Base-by-base conservation (phyloP, 1,140 invertebrate species). In the Pteromalus puparum region DNA sequence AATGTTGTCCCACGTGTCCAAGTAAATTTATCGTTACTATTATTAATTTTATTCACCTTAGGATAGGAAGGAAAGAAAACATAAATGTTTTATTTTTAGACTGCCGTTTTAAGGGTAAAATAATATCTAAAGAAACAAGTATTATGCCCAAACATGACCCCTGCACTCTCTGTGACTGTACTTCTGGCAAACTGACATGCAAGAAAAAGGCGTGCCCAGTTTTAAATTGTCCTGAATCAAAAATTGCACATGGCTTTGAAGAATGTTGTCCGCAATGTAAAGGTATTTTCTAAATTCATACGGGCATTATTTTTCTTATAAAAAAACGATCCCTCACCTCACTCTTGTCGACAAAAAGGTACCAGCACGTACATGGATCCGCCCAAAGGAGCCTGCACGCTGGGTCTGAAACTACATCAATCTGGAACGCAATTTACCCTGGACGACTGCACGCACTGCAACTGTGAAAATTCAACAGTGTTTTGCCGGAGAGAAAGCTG, bases 211-310 rank as follows among this genome's bases (percentile, higher is more conserved):
- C 96, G 1, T 98, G 98, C 90, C 97, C 97, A 4, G 96, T 97
- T 7, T 93, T 98, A 9, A 95, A 96, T 24, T 98, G 97, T 91
- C 95, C 96, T 28, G 87, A 92, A 76, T 92, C 94, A 10, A 95
- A 95, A 81, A 96, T 96, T 87, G 92, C 94, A 28, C 94, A 94
- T 34, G 93, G 93, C 30, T 93, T 95, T 6, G 96, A 96, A 5
- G 95, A 97, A 87, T 98, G 98, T 90, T 99, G 98, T 91, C 97
- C 97, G 0, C 92, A 93, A 76, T 98, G 98, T 89, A 94, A 93
- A 85, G 96, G 96, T 94, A 93, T 94, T 73, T 34, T 34, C 6
- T 34, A 2, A 34, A 5, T 34, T 34, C 30, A 53, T 93, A 90
- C 2, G 15, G 73, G 24, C 81, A 77, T 1, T 38, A 79, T 34